phyloP scores from a whole-genome alignment of 2,113 vertebrate genomes.

The Zosterops borbonicus region DNA sequence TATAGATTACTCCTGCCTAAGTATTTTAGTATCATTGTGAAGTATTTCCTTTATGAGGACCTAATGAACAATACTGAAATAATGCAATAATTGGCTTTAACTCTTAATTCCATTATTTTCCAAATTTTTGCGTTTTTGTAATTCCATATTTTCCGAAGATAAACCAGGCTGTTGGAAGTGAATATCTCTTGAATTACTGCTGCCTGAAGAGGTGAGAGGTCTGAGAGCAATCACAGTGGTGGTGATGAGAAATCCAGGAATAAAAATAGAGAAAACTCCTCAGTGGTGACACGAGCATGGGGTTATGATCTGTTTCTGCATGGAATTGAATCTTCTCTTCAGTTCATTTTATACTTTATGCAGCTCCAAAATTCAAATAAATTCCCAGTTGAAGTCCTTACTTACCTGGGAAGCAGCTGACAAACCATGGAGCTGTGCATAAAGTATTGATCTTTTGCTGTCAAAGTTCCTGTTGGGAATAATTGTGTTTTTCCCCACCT shows the following conservation, averaged over 20 bases:
- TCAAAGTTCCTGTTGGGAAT: background rate
- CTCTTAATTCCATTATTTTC: background rate
- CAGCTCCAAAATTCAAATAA: background rate
- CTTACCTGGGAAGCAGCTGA: background rate
- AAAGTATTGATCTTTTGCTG: background rate
- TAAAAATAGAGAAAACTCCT: background rate
- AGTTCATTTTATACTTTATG: background rate
- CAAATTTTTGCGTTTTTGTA: background rate
- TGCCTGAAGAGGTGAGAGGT: background rate
- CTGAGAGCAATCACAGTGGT: background rate
- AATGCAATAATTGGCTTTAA: background rate
- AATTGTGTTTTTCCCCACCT: background rate
- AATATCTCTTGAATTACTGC: background rate
- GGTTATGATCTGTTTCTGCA: background rate
- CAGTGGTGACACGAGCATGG: background rate
- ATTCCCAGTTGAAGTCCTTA: background rate
- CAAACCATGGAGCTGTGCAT: background rate
- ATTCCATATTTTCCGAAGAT: background rate
- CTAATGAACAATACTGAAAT: background rate
- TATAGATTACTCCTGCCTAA: background rate
- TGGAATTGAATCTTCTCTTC: background rate
- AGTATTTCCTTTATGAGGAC: background rate
- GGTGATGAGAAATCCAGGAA: background rate
- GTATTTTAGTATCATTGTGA: background rate
- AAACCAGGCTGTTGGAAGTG: slow-evolving; percentile 48